Evolutionary conservation across 2,113 vertebrate genomes (phyloP).

Genomic region (Perccottus glenii): DNA sequence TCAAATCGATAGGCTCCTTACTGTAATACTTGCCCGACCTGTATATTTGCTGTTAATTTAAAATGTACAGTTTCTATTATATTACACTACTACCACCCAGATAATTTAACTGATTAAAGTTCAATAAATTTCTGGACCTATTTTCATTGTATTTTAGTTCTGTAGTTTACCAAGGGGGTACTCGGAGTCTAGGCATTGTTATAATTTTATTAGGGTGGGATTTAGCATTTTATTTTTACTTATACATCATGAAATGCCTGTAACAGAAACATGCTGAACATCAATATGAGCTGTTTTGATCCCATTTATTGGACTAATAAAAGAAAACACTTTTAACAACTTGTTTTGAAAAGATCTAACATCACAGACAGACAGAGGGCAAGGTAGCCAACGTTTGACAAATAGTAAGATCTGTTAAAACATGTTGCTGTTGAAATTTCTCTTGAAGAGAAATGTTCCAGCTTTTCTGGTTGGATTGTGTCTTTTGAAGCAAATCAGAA

Average conservation of each 20-base stretch:
- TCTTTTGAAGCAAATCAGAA: constrained; percentile 72
- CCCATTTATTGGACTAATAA: constrained; percentile 28
- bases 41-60: no score
- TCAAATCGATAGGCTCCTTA: background rate
- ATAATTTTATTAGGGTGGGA: background rate
- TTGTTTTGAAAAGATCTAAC: constrained; percentile 27
- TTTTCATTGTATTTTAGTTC: no score
- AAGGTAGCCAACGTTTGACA: constrained; percentile 80
- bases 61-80: no score
- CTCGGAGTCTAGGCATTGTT: background rate
- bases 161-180: no score
- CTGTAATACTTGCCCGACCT: background rate
- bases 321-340: constrained; percentile 9
- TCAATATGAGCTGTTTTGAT: background rate
- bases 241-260: background rate
- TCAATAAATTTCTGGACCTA: no score
- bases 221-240: constrained; percentile 7
- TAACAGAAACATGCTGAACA: background rate
- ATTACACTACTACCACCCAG: no score
- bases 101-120: no score
- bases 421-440: constrained; percentile 78
- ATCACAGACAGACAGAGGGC: constrained; percentile 84
- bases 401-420: constrained; percentile 83
- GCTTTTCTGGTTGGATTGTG: constrained; percentile 62
- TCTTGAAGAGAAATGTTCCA: constrained; percentile 81